Conservation (phyloP, 2,113 vertebrate genomes). For the Hiodon tergisus region DNA sequence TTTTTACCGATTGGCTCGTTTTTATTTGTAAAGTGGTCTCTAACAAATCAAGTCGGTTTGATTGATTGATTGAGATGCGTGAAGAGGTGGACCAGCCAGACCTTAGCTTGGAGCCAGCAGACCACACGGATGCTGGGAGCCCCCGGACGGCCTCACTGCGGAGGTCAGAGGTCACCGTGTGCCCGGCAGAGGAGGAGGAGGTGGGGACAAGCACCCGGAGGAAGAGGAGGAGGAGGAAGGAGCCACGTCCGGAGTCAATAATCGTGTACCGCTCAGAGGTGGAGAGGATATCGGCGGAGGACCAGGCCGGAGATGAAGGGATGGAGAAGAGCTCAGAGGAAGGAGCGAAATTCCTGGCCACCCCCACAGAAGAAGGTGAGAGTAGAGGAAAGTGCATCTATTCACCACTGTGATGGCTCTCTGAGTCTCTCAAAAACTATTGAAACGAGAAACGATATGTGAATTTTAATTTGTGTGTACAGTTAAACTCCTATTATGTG, state of each 20-base stretch:
- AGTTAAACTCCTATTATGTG: no score
- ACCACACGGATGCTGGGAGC: constrained; percentile 54
- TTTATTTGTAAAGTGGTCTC: no score
- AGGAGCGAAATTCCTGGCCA: constrained; percentile 82
- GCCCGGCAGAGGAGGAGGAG: constrained; percentile 68
- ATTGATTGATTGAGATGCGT: not conserved
- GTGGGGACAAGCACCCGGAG: constrained; percentile 71
- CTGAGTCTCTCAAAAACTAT: no score
- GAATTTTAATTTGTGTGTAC: no score
- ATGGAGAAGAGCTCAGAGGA: constrained; percentile 74
- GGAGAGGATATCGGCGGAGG: constrained; percentile 73
- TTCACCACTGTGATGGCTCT: not conserved
- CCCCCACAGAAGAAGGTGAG: constrained; percentile 74
- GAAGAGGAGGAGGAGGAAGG: constrained; percentile 79
- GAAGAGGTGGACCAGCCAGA: not conserved
- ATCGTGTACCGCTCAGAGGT: constrained; percentile 86
- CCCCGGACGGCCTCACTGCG: constrained; percentile 55
- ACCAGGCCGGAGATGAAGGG: constrained; percentile 67
- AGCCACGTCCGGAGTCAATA: constrained; percentile 86
- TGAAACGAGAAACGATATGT: no score
- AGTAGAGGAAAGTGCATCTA: not conserved
- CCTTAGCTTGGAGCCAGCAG: constrained; percentile 54
- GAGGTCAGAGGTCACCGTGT: constrained; percentile 51
- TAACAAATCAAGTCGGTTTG: no score
- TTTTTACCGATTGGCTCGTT: no score